These are phyloP conservation scores for pig (Sus scrofa) DNA, from an alignment of 2,113 vertebrate genomes.

Conservation along the genomic window T2T-Sscrofa CM000819.6:11603001-11603500, in stretches of 20 bases:
- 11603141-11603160: background rate
- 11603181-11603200: background rate
- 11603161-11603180: background rate
- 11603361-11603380: background rate
- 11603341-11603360: background rate
- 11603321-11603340: background rate
- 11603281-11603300: background rate
- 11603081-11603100: slow-evolving; percentile 72
- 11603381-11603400: background rate
- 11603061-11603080: slow-evolving; percentile 76
- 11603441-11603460: background rate
- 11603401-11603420: background rate
- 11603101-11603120: slow-evolving; percentile 20
- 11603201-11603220: background rate
- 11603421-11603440: background rate
- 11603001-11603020: no score
- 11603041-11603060: background rate
- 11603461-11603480: background rate
- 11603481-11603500: background rate
- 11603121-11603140: background rate
- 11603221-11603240: background rate
- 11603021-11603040: background rate
- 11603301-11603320: background rate
- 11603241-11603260: background rate
- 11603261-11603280: background rate